Conservation (phyloP, 2,888 invertebrate species). For the Aphelenchoides bicaudatus region DNA sequence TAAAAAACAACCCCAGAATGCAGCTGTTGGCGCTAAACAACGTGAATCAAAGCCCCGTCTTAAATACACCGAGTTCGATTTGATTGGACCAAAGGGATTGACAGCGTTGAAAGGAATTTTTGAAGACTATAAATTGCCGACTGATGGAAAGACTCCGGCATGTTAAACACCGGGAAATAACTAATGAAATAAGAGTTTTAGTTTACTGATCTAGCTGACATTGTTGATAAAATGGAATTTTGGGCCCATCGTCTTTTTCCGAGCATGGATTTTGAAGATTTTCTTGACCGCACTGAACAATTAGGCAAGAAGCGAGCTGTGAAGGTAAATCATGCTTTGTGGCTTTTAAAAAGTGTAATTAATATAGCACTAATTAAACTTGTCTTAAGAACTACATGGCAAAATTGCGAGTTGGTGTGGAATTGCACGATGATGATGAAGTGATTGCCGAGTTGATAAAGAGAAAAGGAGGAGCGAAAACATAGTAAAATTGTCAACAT, state of each 20-base stretch:
- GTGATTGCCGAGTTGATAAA: no score
- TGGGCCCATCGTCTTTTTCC: constrained; percentile 91
- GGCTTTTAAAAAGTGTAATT: constrained; percentile 5
- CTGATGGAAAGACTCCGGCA: constrained; percentile 26
- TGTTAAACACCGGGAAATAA: background rate
- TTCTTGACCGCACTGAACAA: constrained; percentile 74
- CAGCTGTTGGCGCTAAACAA: constrained; percentile 11
- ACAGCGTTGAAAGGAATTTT: constrained; percentile 31
- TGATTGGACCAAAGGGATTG: constrained; percentile 29
- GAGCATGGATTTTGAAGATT: constrained; percentile 81
- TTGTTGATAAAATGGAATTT: constrained; percentile 80
- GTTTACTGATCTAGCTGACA: constrained; percentile 74
- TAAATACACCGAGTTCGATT: constrained; percentile 27
- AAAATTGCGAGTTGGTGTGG: constrained; percentile 26
- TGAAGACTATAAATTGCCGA: constrained; percentile 23
- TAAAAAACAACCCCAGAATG: constrained; percentile 22
- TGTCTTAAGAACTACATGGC: constrained; percentile 26
- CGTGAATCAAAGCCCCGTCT: constrained; percentile 25
- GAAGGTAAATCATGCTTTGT: constrained; percentile 66
- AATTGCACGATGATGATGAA: constrained; percentile 14
- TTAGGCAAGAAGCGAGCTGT: constrained; percentile 78
- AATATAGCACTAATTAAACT: no score
- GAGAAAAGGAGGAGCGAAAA: no score
- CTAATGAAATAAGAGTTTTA: constrained; percentile 61
- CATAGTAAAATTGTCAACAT: no score